These are phyloP conservation scores for Triops cancriformis DNA, from an alignment of 1,140 invertebrate genomes.

Conservation along the genomic window DNA sequence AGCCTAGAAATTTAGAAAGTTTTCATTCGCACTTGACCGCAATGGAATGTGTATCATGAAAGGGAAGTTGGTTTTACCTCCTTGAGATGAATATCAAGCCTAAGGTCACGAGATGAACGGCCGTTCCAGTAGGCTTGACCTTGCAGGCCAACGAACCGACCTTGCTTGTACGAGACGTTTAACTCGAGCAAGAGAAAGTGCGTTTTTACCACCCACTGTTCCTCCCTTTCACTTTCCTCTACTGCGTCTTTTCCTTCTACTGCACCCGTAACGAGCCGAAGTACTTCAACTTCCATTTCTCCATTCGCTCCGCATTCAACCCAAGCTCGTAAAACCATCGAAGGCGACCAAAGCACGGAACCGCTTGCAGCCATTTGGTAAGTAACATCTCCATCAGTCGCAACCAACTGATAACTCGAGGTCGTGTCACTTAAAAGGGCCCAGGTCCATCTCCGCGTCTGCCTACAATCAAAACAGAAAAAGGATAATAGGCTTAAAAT, in stretches of 20 bases:
- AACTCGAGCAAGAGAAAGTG: not conserved
- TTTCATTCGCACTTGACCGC: too few species aligned
- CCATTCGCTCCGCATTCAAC: not conserved
- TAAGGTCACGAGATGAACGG: not conserved
- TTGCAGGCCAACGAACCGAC: not conserved
- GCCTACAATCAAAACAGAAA: not conserved
- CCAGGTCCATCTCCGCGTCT: not conserved
- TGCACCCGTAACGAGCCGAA: not conserved
- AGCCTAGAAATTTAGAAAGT: too few species aligned
- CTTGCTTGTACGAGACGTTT: not conserved
- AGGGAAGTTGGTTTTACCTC: too few species aligned
- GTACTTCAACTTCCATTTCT: not conserved
- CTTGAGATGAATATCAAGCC: too few species aligned
- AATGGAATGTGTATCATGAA: too few species aligned
- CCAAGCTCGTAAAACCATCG: not conserved
- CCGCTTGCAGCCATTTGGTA: not conserved
- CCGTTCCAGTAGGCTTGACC: not conserved
- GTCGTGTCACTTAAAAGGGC: not conserved
- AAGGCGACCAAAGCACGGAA: not conserved
- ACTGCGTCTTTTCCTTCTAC: not conserved
- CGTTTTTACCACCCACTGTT: not conserved
- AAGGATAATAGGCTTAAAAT: not conserved
- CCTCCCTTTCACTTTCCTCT: not conserved
- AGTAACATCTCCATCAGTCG: not conserved
- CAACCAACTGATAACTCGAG: not conserved